Conservation (phyloP, 2,113 vertebrate species). For the Macquaria ambigua region DNA sequence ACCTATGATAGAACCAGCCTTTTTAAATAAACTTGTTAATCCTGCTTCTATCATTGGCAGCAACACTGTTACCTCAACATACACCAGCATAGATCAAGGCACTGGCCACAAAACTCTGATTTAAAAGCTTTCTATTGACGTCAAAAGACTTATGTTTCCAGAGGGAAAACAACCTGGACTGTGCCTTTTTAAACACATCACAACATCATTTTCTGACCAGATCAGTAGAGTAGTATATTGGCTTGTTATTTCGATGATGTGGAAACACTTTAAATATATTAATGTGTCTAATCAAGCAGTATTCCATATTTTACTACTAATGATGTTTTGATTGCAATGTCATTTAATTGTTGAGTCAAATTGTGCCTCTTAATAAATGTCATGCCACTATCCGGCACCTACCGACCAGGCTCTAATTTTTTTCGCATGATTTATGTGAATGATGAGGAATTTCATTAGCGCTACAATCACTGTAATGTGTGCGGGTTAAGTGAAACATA, state of each 20-base stretch:
- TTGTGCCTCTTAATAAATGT: not conserved
- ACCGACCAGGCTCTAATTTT: not conserved
- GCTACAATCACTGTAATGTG: conserved; percentile 36
- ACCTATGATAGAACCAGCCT: not conserved
- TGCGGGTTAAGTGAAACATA: conserved; percentile 47
- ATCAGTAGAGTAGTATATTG: not conserved
- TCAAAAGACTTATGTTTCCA: not conserved
- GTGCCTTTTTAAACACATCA: not conserved
- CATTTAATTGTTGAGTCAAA: not conserved
- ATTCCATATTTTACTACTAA: not conserved
- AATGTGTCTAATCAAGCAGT: not conserved
- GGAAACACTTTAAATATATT: not conserved
- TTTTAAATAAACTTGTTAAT: not conserved
- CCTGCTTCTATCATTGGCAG: not conserved
- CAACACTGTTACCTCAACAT: not conserved
- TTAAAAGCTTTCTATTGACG: not conserved
- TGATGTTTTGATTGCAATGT: conserved; percentile 11
- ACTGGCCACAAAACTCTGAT: not conserved
- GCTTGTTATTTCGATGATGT: not conserved
- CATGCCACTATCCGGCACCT: not conserved
- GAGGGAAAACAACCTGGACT: not conserved
- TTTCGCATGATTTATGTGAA: conserved; percentile 14
- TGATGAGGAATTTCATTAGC: conserved; percentile 30
- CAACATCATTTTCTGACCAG: not conserved
- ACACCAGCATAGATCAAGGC: not conserved